A percentile compares a stretch with the other conserved stretches of the same genome.
phyloP scores from a whole-genome alignment of 2,113 vertebrate genomes.

The Neogobius melanostomus region DNA sequence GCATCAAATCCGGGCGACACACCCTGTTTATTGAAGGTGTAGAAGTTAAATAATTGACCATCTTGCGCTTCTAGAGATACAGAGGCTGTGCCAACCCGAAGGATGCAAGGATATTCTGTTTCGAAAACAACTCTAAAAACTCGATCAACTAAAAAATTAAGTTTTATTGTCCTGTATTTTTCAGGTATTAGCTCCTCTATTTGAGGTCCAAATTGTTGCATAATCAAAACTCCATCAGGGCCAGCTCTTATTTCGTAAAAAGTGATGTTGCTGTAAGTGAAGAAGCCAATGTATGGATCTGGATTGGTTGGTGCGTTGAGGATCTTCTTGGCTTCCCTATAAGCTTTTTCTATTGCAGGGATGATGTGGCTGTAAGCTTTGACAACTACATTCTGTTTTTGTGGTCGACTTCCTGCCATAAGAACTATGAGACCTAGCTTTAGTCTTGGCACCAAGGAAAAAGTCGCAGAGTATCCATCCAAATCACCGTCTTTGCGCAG shows the following conservation, averaged over 20 bases:
- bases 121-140: conserved; percentile 90
- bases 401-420: conserved; percentile 85
- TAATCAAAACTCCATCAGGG: conserved; percentile 79
- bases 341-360: conserved; percentile 86
- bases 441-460: conserved; percentile 87
- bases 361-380: conserved; percentile 81
- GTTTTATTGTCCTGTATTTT: conserved; percentile 84
- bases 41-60: conserved; percentile 89
- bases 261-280: conserved; percentile 88
- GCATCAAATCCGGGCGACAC: conserved; percentile 89
- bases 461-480: conserved; percentile 88
- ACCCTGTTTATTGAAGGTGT: conserved; percentile 80
- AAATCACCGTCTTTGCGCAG: conserved; percentile 90
- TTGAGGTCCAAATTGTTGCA: conserved; percentile 94
- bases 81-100: conserved; percentile 82
- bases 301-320: conserved; percentile 80
- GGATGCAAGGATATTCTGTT: conserved; percentile 86
- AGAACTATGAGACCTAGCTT: conserved; percentile 87
- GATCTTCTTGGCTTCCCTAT: conserved; percentile 76
- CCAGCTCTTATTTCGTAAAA: conserved; percentile 90
- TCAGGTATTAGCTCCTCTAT: conserved; percentile 86
- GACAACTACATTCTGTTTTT: conserved; percentile 77
- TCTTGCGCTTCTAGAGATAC: conserved; percentile 90
- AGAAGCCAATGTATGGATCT: conserved; percentile 84
- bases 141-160: conserved; percentile 86